Base-by-base conservation (phyloP, 2,797 vertebrate genomes). In the Lophotriccus pileatus region DNA sequence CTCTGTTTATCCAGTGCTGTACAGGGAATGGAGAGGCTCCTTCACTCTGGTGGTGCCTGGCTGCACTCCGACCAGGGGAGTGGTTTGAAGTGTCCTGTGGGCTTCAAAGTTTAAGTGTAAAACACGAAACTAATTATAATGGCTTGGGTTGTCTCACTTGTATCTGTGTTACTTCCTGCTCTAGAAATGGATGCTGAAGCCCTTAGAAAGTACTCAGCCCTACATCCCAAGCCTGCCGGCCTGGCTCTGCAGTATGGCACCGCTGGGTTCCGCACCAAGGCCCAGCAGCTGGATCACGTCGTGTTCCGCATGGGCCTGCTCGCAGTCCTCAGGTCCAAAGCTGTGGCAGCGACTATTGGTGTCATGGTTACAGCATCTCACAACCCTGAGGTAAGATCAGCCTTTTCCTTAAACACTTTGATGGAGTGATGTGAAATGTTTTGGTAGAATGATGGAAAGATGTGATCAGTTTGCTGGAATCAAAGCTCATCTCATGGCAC, bases 351-450 rank as follows among this genome's bases (percentile, higher is more conserved):
- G 24, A 98, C 98, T 28, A 99, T 99, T 10, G 99, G 99, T 22
- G 95, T 99, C 84, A 99, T 99, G 99, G 99, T 99, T n/a, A 99
- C 99, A 2, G 99, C 99, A 1, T 99, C 99, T 6, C 99, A 99
- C 96, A 99, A 99, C 95, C 99, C 99, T 14, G 99, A 99, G 97
- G 99, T 99, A 94, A 97, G 86, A 27, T 3, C 84, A 32, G 52
- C 16, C 28, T 60, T 44, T 49, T 41, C 16, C 44, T 66, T 68
- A 28, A 8, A 7, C 32, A 0, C 14, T 18, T 19, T n/a, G 41
- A 17, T 17, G 69, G 19, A 12, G 14, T 23, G 53, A 6, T 25
- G 53, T 20, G 24, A 13, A 14, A 9, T 8, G 69, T 27, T 47
- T 14, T 20, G 18, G 12, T 49, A 14, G 53, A 41, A 32, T 23